Evolutionary conservation across 2,888 invertebrate species (phyloP), one percentile per base, ranked within the genome.

Genomic region (Meteorus colon): DNA sequence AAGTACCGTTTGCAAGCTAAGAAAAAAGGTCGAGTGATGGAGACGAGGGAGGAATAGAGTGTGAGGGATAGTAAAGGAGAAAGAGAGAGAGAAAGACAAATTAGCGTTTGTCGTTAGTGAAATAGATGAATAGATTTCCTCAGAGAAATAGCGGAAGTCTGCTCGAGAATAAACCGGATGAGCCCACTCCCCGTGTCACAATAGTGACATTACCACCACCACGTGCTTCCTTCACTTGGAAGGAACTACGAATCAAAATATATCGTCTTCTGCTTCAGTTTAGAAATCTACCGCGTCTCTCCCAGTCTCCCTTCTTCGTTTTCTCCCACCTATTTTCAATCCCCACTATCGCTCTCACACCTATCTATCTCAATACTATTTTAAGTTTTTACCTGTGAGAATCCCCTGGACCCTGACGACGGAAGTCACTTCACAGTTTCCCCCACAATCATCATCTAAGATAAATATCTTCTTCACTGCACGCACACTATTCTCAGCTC

Each of bases 131-230:
- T 86, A 83, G 83, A 81, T 82, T 84, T 83, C 84, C 85, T 86
- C 84, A 66, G 83, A 86, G 85, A 85, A 86, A 86, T 85, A 85
- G 82, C 86, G 86, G 87, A 86, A 86, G 87, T 86, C 84, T 78
- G 73, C 77, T 77, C 78, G 83, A 85, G 86, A 87, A 87, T 86
- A 82, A 83, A 84, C 85, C 86, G 87, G 86, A 87, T 86, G 85
- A 84, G 83, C 84, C 85, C 84, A 85, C 85, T 86, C 83, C 83
- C 81, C 67, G 77, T 74, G 78, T 73, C 75, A 84, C 83, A 84
- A 84, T 82, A 75, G 75, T 66, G 71, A 75, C 66, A 63, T 65
- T 31, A 73, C 73, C 73, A 77, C 79, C 69, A 79, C 81, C 82
- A 80, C 78, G 78, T 79, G 79, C 77, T 79, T 78, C 73, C 31